phyloP scores from a whole-genome alignment of 1,140 invertebrate species.

The Brachionus plicatilis region DNA sequence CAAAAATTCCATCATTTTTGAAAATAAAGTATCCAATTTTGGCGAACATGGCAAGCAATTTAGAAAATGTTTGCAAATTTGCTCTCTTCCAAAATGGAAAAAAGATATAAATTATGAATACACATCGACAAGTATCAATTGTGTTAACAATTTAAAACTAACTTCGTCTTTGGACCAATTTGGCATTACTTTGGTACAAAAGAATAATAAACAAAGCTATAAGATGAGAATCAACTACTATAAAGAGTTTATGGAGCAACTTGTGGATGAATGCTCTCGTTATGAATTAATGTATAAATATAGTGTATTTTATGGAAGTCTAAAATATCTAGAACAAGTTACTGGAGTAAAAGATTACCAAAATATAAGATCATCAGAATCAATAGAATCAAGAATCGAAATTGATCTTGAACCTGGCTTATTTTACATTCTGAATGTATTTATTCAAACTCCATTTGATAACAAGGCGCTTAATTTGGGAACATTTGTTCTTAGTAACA shows the following conservation, averaged over 20 bases:
- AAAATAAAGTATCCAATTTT: conserved; percentile 22
- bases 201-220: background rate
- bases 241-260: background rate
- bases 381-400: background rate
- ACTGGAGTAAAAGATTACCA: background rate
- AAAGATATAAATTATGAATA: background rate
- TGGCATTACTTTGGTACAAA: background rate
- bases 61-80: conserved; percentile 1
- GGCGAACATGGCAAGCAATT: background rate
- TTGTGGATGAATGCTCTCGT: background rate
- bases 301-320: background rate
- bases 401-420: background rate
- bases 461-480: background rate
- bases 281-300: conserved; percentile 14
- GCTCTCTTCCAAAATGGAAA: background rate
- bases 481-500: background rate
- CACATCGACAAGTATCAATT: background rate
- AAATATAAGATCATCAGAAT: background rate
- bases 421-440: background rate
- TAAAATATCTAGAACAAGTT: background rate
- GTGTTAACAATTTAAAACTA: background rate
- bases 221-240: conserved; percentile 1
- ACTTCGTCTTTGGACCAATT: conserved; percentile 19
- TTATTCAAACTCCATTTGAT: conserved; percentile 28
- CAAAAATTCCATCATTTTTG: background rate